Percentiles rank a stretch among this genome's conserved stretches.
Conservation (phyloP, 1,140 invertebrate species). For the Apis dorsata region DNA sequence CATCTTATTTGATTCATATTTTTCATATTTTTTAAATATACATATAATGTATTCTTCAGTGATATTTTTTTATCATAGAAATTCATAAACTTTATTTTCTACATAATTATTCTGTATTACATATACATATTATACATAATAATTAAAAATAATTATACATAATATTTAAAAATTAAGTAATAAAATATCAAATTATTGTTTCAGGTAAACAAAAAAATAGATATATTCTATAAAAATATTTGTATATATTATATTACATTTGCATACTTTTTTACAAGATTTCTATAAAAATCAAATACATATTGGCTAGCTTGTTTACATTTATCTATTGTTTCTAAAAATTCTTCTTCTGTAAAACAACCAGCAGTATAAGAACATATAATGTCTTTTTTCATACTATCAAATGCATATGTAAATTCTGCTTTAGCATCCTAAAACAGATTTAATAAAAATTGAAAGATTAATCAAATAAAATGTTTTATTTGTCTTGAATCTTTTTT, state of each 20-base stretch:
- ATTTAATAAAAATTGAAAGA: constrained; percentile 1
- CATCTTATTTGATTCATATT: too few relatives aligned
- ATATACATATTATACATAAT: too few relatives aligned
- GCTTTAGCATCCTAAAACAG: constrained; percentile 79
- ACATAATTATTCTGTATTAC: too few relatives aligned
- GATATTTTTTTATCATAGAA: too few relatives aligned
- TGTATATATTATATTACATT: constrained; percentile 72
- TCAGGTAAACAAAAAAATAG: too few relatives aligned
- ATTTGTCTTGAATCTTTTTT: neutral
- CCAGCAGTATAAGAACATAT: constrained; percentile 85
- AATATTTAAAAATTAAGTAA: too few relatives aligned
- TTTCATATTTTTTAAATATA: too few relatives aligned
- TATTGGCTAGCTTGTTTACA: constrained; percentile 84
- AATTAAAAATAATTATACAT: too few relatives aligned
- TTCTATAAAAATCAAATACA: constrained; percentile 87
- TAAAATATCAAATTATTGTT: too few relatives aligned
- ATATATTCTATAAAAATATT: neutral
- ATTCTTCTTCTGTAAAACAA: constrained; percentile 83
- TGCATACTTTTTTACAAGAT: constrained; percentile 82
- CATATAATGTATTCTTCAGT: too few relatives aligned
- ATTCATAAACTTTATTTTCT: too few relatives aligned
- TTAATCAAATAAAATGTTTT: constrained; percentile 1
- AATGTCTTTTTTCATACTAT: constrained; percentile 84
- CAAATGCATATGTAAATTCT: constrained; percentile 86
- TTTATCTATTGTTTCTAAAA: constrained; percentile 83